Conservation (phyloP, 2,113 vertebrate genomes). For the Nibea coibor region DNA sequence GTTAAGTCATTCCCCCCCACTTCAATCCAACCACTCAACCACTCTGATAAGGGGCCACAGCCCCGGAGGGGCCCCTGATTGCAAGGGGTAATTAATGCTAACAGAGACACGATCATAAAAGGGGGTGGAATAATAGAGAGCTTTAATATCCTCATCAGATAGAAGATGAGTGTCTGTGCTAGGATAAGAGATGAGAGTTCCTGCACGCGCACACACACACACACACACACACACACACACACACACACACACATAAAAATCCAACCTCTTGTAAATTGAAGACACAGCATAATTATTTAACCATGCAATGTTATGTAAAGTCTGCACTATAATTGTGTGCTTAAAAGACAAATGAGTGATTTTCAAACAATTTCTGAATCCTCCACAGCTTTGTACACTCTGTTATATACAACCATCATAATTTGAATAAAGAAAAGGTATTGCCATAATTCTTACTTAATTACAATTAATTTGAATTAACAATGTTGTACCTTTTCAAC, state of each 20-base stretch:
- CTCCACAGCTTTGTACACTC: not conserved
- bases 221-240: not conserved
- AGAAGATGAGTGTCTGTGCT: constrained; percentile 31
- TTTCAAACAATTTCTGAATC: not conserved
- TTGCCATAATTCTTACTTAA: not conserved
- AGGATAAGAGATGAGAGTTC: constrained; percentile 8
- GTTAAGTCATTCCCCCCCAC: constrained; percentile 14
- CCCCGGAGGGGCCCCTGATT: constrained; percentile 52
- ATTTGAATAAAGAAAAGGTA: not conserved
- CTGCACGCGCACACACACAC: not conserved
- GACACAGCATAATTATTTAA: not conserved
- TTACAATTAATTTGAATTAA: not conserved
- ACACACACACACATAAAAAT: not conserved
- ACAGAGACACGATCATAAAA: constrained; percentile 45
- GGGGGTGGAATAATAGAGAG: constrained; percentile 39
- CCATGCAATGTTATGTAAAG: not conserved
- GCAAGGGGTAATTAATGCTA: constrained; percentile 59
- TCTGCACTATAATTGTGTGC: not conserved
- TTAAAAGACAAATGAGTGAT: not conserved
- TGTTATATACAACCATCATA: not conserved
- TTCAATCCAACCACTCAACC: constrained; percentile 49
- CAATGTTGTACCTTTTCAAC: not conserved
- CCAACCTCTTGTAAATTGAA: not conserved
- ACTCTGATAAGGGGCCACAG: constrained; percentile 43
- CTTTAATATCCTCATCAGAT: constrained; percentile 46